Base-by-base conservation (phyloP, 2,797 vertebrate genomes). In the Peromyscus melanophrys region DNA sequence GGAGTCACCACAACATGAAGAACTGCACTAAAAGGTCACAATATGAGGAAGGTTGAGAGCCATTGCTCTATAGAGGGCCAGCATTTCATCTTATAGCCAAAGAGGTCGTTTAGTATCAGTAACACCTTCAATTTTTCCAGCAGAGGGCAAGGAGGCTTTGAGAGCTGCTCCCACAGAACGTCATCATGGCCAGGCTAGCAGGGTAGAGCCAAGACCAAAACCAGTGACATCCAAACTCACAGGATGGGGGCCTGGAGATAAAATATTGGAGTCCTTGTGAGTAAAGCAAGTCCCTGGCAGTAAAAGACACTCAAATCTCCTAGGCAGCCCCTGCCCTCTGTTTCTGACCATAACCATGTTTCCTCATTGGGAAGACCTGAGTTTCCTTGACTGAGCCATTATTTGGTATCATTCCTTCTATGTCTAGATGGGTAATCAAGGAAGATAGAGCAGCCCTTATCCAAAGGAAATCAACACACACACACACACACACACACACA, bases 101-200 rank as follows among this genome's bases (percentile, higher is more conserved):
- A 87, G 34, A 1, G 1, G 59, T 75, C 25, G 34, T 6, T 52
- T 76, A 25, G 14, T 19, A 34, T n/a, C 11, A 34, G 80, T 31
- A 83, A 95, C 3, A 80, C 8, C 37, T 86, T 92, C 49, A 83
- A 37, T 40, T n/a, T 61, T 89, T 83, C 40, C 37, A 97, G 57
- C 46, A 52, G 31, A 94, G 55, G 40, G 46, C 6, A 73, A n/a
- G 59, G 59, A 75, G 37, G 6, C 11, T 31, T 27, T 31, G 49
- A 85, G 88, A 89, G 43, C 25, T 29, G 1, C 1, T 19, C 49
- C 40, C 43, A 25, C 29, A 63, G 34, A 87, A 87, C 25, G 34
- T 90, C 88, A 78, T 40, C 23, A 63, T 0, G 76, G 57, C 37
- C 52, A 31, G n/a, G 57, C 37, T 14, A 57, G 77, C 13, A 83